These are phyloP conservation scores for Pithys albifrons DNA, from an alignment of 2,113 vertebrate species.

Conservation along the genomic window DNA sequence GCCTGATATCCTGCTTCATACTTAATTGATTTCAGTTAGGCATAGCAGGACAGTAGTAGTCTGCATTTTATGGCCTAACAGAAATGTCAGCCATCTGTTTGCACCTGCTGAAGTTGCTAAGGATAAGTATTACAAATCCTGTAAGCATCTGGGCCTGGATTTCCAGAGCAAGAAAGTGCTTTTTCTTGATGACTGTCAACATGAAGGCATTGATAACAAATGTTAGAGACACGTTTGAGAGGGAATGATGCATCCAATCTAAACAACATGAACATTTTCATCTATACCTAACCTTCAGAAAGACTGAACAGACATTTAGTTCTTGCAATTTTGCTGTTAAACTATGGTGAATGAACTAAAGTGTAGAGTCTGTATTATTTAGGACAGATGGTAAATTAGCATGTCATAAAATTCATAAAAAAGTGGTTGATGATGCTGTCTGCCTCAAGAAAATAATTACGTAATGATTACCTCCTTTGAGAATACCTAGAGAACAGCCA, in stretches of 20 bases:
- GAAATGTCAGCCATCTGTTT: conserved; percentile 73
- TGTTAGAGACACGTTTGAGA: neutral
- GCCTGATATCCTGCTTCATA: neutral
- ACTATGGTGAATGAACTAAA: conserved; percentile 66
- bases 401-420: conserved; percentile 78
- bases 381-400: conserved; percentile 81
- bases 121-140: conserved; percentile 30
- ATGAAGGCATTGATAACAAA: neutral
- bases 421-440: conserved; percentile 64
- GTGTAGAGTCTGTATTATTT: conserved; percentile 28
- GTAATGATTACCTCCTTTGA: conserved; percentile 57
- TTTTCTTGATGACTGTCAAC: neutral
- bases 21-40: conserved; percentile 47
- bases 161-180: neutral
- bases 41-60: conserved; percentile 15
- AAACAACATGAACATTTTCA: conserved; percentile 28
- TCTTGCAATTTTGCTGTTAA: conserved; percentile 55
- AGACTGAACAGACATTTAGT: conserved; percentile 43
- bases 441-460: conserved; percentile 73
- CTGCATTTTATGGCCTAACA: conserved; percentile 47
- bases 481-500: conserved; percentile 43
- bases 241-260: neutral
- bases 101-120: conserved; percentile 52
- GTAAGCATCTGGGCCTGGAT: neutral
- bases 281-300: conserved; percentile 55